Conservation (phyloP, 2,888 invertebrate genomes). For the Dasypogon diadema region DNA sequence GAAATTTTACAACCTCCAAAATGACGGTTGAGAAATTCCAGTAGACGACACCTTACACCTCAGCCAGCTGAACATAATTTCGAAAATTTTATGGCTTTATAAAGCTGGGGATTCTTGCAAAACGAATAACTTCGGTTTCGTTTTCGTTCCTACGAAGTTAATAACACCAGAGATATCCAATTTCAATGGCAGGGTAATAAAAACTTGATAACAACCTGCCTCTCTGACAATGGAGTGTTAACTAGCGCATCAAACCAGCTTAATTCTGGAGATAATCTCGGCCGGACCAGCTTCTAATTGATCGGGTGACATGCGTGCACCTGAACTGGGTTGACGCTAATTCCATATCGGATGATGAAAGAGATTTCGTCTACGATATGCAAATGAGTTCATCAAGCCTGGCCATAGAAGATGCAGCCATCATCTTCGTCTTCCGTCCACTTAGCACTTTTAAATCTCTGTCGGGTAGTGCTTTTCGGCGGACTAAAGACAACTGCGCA, state of each 20-base stretch:
- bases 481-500: slow-evolving; percentile 31
- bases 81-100: slow-evolving; percentile 37
- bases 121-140: background rate
- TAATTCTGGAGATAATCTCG: slow-evolving; percentile 37
- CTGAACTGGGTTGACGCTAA: slow-evolving; percentile 43
- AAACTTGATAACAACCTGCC: slow-evolving; percentile 11
- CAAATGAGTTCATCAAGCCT: slow-evolving; percentile 45
- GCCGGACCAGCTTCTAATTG: slow-evolving; percentile 21
- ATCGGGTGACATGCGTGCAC: slow-evolving; percentile 36
- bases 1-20: background rate
- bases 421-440: slow-evolving; percentile 28
- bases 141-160: background rate
- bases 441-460: slow-evolving; percentile 14
- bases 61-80: background rate
- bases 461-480: background rate
- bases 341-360: slow-evolving; percentile 48
- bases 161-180: slow-evolving; percentile 5
- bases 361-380: slow-evolving; percentile 46
- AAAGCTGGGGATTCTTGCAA: slow-evolving; percentile 12
- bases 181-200: slow-evolving; percentile 17
- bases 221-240: slow-evolving; percentile 43
- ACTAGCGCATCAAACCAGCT: slow-evolving; percentile 48
- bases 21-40: background rate
- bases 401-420: slow-evolving; percentile 1
- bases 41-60: background rate